phyloP scores from a whole-genome alignment of 2,888 invertebrate species.

The Lottia scabra region DNA sequence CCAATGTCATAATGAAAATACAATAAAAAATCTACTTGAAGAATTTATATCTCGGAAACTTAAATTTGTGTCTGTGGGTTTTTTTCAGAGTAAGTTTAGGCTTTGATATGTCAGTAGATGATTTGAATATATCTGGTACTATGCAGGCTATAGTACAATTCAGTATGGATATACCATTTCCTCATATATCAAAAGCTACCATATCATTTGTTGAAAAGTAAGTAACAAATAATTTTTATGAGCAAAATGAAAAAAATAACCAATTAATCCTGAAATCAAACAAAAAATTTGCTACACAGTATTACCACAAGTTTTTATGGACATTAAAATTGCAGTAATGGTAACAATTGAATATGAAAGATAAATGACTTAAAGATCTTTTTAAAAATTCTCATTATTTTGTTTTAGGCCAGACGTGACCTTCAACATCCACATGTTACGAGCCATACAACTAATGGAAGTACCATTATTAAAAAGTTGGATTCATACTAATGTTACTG shows the following conservation, averaged over 20 bases:
- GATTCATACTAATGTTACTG: slow-evolving; percentile 73
- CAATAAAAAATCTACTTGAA: no score
- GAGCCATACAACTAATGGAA: slow-evolving; percentile 73
- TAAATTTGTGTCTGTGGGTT: no score
- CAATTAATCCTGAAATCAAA: background rate
- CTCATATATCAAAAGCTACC: slow-evolving; percentile 72
- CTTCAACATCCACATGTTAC: slow-evolving; percentile 72
- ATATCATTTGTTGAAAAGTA: slow-evolving; percentile 72
- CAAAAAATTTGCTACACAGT: no score
- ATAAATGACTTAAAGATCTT: no score
- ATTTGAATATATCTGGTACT: slow-evolving; percentile 71
- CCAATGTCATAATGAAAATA: no score
- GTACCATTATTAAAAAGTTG: slow-evolving; percentile 73
- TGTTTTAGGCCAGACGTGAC: slow-evolving; percentile 71
- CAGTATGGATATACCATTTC: slow-evolving; percentile 72
- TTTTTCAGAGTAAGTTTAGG: slow-evolving; percentile 71
- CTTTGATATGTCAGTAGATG: slow-evolving; percentile 72
- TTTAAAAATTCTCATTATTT: background rate
- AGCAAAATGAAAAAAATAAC: no score
- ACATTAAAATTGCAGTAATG: background rate
- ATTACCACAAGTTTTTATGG: no score
- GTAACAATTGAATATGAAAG: background rate
- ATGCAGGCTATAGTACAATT: slow-evolving; percentile 71
- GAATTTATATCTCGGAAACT: no score
- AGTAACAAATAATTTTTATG: slow-evolving; percentile 27